These are phyloP conservation scores for Gastrophysa polygoni DNA, from an alignment of 2,888 invertebrate species.

Conservation along the genomic window DNA sequence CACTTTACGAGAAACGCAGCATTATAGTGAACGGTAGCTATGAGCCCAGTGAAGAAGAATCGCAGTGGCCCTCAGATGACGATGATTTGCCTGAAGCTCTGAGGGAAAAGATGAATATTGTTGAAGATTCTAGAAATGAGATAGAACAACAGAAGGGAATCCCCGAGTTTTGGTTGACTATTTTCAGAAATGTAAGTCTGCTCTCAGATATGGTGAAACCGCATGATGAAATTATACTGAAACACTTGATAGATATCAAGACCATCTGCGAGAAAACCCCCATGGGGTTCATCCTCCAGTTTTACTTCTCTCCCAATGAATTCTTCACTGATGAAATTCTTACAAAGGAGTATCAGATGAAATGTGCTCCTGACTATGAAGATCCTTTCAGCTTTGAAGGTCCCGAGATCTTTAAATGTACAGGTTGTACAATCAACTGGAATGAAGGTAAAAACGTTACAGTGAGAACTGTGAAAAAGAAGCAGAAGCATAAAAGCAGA, in stretches of 20 bases:
- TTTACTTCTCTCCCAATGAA: constrained; percentile 90
- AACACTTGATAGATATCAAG: constrained; percentile 83
- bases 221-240: constrained; percentile 87
- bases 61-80: constrained; percentile 82
- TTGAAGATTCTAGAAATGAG: constrained; percentile 26
- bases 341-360: constrained; percentile 92
- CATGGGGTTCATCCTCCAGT: constrained; percentile 84
- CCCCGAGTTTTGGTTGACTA: constrained; percentile 95
- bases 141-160: constrained; percentile 69
- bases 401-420: constrained; percentile 91
- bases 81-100: constrained; percentile 64
- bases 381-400: constrained; percentile 93
- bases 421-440: constrained; percentile 96
- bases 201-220: constrained; percentile 87
- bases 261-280: constrained; percentile 70
- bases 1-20: constrained; percentile 76
- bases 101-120: constrained; percentile 70
- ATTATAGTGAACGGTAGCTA: constrained; percentile 72
- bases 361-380: constrained; percentile 82
- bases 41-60: constrained; percentile 90
- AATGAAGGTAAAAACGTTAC: constrained; percentile 94
- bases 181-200: constrained; percentile 89
- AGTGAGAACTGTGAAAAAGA: constrained; percentile 94
- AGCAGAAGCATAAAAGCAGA: constrained; percentile 97
- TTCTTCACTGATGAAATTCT: constrained; percentile 84